These are phyloP conservation scores for Atherinomorus stipes DNA, from an alignment of 2,113 vertebrate species.

Conservation along the genomic window DNA sequence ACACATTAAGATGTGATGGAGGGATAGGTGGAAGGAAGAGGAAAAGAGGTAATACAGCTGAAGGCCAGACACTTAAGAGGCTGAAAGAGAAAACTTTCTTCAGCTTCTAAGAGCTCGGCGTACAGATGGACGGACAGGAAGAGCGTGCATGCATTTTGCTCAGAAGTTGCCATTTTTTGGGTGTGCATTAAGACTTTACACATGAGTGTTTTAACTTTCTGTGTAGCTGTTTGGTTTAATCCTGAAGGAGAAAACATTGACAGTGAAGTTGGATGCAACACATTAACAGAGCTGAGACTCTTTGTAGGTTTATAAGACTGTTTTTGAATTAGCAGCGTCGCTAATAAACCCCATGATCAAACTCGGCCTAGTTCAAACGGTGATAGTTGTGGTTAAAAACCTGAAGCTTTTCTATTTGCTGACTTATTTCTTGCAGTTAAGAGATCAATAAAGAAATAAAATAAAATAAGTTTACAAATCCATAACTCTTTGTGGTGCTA, in stretches of 20 bases:
- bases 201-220: conserved; percentile 11
- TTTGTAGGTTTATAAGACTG: neutral
- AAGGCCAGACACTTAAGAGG: conserved; percentile 66
- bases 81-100: conserved; percentile 63
- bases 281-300: conserved; percentile 34
- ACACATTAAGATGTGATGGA: conserved; percentile 77
- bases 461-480: conserved; percentile 48
- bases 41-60: conserved; percentile 59
- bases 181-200: conserved; percentile 50
- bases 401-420: conserved; percentile 4
- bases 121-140: neutral
- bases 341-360: conserved; percentile 21
- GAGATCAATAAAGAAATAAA: conserved; percentile 52
- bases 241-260: conserved; percentile 36
- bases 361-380: conserved; percentile 5
- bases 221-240: conserved; percentile 17
- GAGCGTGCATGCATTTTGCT: conserved; percentile 8
- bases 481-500: conserved; percentile 56
- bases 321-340: conserved; percentile 24
- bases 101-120: conserved; percentile 13
- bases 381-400: conserved; percentile 1
- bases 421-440: conserved; percentile 22
- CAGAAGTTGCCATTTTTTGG: conserved; percentile 28
- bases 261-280: conserved; percentile 12
- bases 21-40: conserved; percentile 47